Conservation (phyloP, 2,113 vertebrate genomes). For the Panthera leo region DNA sequence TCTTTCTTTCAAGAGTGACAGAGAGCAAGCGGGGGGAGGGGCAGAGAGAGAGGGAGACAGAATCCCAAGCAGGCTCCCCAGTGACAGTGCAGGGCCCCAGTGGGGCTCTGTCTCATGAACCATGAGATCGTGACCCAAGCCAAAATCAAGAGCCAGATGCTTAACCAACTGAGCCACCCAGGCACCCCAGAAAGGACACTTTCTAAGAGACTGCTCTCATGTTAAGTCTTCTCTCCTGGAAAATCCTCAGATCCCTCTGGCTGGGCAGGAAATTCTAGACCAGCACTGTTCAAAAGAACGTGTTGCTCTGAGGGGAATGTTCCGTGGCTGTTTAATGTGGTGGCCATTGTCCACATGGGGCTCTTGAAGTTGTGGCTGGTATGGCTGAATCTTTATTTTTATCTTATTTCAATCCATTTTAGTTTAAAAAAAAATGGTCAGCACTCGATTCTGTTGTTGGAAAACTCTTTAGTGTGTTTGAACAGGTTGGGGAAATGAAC, state of each 20-base stretch:
- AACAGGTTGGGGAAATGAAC: neutral
- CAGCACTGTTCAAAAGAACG: neutral
- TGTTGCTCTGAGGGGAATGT: neutral
- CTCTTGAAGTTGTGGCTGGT: neutral
- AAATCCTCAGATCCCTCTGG: neutral
- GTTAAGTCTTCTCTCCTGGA: neutral
- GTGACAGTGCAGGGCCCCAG: too few relatives aligned
- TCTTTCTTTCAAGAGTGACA: too few relatives aligned
- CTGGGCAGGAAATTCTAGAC: neutral
- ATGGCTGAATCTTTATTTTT: neutral
- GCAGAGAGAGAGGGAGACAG: too few relatives aligned
- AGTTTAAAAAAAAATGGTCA: neutral
- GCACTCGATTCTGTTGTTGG: neutral
- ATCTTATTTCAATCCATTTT: neutral
- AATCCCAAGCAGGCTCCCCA: too few relatives aligned
- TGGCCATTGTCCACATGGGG: neutral
- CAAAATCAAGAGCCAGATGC: too few relatives aligned
- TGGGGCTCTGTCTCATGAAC: too few relatives aligned
- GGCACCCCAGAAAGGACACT: neutral
- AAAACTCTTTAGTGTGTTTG: neutral
- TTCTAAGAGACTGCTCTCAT: neutral
- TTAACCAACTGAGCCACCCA: too few relatives aligned
- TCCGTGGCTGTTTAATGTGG: fast-evolving
- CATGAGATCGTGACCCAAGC: too few relatives aligned
- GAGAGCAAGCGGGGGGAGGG: too few relatives aligned